Base-by-base conservation (phyloP, 2,113 vertebrate species). In the Panurus biarmicus region DNA sequence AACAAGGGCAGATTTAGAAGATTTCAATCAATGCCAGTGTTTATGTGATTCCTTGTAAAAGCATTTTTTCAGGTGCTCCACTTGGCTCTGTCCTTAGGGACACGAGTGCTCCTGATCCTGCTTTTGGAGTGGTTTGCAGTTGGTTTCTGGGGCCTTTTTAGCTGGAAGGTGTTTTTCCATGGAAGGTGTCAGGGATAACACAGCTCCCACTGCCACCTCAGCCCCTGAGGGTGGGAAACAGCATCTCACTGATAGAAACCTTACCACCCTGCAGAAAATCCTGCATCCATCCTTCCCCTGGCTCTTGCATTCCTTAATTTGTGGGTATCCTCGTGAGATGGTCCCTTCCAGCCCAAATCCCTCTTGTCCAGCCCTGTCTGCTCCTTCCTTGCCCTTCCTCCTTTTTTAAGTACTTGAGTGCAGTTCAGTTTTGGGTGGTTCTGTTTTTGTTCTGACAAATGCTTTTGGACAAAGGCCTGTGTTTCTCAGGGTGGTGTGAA, bases 391-490 rank as follows among this genome's bases (percentile, higher is more conserved):
- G 38, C 58, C 67, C 75, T 53, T 38, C 51, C 45, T 82, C 77
- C 33, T 53, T 48, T 64, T 60, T 9, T 0, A 19, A 82, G 85
- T 2, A 14, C 15, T 38, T 48, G 71, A 93, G 87, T 5, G 65
- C 71, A 31, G 53, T 50, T 93, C 85, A 75, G 0, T 24, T 96
- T 89, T 91, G 86, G 92, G 91, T 80, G 88, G 90, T 95, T 94
- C 90, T 96, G 90, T 95, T 96, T 94, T 93, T 44, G 74, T 89
- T 94, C 91, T 94, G 94, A 89, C 89, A 85, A 57, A 82, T 12
- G 56, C 72, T 91, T 82, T 91, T 94, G 96, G 95, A 85, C 61
- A 11, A 33, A 57, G 70, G 56, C 56, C 7, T 29, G 66, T n/a
- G 84, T 74, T 83, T 22, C 81, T 70, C 40, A 2, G 88, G 64